Evolutionary conservation across 2,113 vertebrate genomes (phyloP), one percentile per base, ranked within the genome.

Genomic region (Cromileptes altivelis): DNA sequence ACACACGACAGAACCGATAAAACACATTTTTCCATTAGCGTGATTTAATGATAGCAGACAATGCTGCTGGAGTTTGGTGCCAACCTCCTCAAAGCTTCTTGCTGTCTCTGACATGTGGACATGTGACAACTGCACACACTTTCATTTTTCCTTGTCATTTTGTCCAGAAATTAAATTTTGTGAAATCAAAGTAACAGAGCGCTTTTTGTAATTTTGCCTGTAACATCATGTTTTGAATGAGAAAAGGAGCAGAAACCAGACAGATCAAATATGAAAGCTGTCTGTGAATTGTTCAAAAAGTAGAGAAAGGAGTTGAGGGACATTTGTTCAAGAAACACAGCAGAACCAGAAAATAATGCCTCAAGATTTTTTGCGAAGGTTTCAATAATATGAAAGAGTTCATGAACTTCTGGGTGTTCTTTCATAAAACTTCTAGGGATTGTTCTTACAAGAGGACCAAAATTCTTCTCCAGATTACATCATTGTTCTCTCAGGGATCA

Each of bases 401-500:
- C 50, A 45, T 4, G n/a, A 21, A 73, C 6, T 0, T n/a, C 21
- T 10, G 8, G 6, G 1, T 21, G 18, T 49, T 61, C 25, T 52
- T 23, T 50, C 3, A 53, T 13, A 27, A 64, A 42, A 55, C 49
- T 42, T 55, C 3, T 13, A 55, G 30, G 10, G 30, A 53, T 64
- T 6, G 0, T 49, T 49, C 6, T 7, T 40, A 37, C 10, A 71
- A 40, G 25, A 33, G 49, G 11, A 21, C 21, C 3, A 47, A 47
- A 18, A 37, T 23, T 3, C 42, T 19, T 60, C 21, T 18, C 33
- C 3, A 60, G 21, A 0, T 15, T 60, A 14, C 30, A 18, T 64
- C 18, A 45, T 14, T 23, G 15, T 47, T 49, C 30, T n/a, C 27
- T 52, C 56, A 52, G 56, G 23, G 56, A 73, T 82, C 52, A 70